Conservation (phyloP, 2,888 invertebrate genomes). For the Amphipyra tragopoginis region DNA sequence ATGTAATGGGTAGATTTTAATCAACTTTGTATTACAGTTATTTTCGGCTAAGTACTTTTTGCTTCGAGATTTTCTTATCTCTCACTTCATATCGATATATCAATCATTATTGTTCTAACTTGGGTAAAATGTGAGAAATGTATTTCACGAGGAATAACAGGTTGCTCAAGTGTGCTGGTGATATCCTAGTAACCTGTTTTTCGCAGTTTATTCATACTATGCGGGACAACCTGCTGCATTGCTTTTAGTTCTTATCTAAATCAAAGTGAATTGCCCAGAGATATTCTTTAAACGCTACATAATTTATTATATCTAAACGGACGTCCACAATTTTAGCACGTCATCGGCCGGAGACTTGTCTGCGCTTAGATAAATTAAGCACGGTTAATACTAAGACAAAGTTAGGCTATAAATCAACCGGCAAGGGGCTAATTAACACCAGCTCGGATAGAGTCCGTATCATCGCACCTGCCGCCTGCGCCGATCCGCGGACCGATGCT, state of each 20-base stretch:
- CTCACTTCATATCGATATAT: not conserved
- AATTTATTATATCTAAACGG: constrained; percentile 43
- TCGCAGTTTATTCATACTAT: constrained; percentile 22
- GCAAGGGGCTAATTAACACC: constrained; percentile 80
- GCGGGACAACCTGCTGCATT: constrained; percentile 17
- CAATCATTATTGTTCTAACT: not conserved
- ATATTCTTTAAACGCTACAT: constrained; percentile 45
- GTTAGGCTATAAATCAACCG: constrained; percentile 80
- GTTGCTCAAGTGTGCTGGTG: constrained; percentile 8
- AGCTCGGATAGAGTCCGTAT: constrained; percentile 68
- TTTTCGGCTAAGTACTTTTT: constrained; percentile 1
- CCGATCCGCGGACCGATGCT: constrained; percentile 45
- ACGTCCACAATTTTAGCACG: constrained; percentile 57
- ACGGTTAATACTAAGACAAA: constrained; percentile 73
- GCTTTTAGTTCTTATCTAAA: constrained; percentile 47
- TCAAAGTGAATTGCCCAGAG: constrained; percentile 40
- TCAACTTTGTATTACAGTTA: constrained; percentile 15
- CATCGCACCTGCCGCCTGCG: constrained; percentile 74
- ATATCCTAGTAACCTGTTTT: constrained; percentile 25
- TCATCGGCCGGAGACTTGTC: constrained; percentile 60
- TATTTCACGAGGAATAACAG: constrained; percentile 22
- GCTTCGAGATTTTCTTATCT: not conserved
- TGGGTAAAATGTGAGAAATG: constrained; percentile 6
- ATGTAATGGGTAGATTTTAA: constrained; percentile 10
- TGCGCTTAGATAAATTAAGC: constrained; percentile 68